Evolutionary conservation across 2,888 invertebrate genomes (phyloP).

Genomic region (Stenolophus ochropezus): DNA sequence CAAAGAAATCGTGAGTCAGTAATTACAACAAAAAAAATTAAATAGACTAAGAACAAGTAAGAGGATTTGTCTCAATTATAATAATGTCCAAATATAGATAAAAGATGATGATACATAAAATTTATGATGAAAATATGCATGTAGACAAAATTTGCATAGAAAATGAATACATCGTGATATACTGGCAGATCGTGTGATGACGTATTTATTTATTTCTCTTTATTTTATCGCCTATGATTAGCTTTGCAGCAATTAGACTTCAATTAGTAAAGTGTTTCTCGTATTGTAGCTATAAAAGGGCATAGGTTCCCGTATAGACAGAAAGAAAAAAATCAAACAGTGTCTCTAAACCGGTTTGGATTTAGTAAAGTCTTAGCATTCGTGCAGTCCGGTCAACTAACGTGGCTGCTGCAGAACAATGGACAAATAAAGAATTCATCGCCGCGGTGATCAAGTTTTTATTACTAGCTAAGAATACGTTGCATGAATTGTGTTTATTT

Average conservation of each 20-base stretch:
- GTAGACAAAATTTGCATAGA: too few species aligned
- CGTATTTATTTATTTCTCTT: neutral
- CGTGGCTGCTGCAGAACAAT: slow-evolving; percentile 49
- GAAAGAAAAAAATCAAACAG: slow-evolving; percentile 48
- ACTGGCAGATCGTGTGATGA: too few species aligned
- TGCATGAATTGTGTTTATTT: slow-evolving; percentile 53
- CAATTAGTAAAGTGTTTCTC: slow-evolving; percentile 17
- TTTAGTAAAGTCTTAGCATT: slow-evolving; percentile 56
- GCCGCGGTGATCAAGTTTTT: slow-evolving; percentile 56
- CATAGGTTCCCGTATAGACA: slow-evolving; percentile 53
- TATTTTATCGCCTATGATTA: neutral
- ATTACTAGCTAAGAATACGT: slow-evolving; percentile 47
- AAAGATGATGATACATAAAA: too few species aligned
- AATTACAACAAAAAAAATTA: too few species aligned
- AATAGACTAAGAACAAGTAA: too few species aligned
- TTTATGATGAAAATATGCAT: too few species aligned
- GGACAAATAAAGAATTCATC: slow-evolving; percentile 55
- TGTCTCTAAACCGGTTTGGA: slow-evolving; percentile 54
- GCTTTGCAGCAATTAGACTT: slow-evolving; percentile 4
- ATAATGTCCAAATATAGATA: too few species aligned
- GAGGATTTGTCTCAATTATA: too few species aligned
- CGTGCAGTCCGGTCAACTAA: slow-evolving; percentile 16
- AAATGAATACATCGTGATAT: too few species aligned
- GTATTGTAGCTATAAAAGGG: slow-evolving; percentile 50
- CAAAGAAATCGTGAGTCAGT: too few species aligned